Percentiles rank a stretch among this genome's conserved stretches.
Evolutionary conservation across 1,140 invertebrate species (phyloP).

Genomic region (Diuraphis noxia): DNA sequence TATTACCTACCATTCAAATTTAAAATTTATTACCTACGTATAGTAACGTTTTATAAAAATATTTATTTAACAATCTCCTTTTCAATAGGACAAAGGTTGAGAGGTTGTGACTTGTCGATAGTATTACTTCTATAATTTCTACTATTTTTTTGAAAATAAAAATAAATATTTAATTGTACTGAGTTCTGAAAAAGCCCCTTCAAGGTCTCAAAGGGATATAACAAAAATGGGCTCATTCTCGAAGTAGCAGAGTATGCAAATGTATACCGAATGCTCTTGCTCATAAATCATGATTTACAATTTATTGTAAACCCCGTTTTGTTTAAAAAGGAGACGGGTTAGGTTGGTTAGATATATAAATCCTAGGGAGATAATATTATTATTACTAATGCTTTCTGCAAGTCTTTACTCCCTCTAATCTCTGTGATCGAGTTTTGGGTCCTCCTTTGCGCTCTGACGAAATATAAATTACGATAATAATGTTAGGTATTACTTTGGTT

Average conservation of each 20-base stretch:
- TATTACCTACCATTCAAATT: too few relatives aligned
- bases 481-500: not conserved
- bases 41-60: not conserved
- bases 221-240: not conserved
- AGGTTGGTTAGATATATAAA: not conserved
- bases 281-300: not conserved
- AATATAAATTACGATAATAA: not conserved
- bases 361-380: not conserved
- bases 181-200: not conserved
- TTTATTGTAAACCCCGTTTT: not conserved
- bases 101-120: not conserved
- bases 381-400: not conserved
- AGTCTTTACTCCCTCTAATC: not conserved
- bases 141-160: not conserved
- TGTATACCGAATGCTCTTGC: not conserved
- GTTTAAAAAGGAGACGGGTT: not conserved
- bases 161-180: not conserved
- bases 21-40: not conserved
- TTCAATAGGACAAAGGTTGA: not conserved
- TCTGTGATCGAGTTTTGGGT: not conserved
- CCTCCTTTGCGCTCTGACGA: not conserved
- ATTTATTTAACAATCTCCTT: not conserved
- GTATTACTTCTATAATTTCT: not conserved
- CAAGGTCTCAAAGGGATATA: not conserved
- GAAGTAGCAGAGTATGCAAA: not conserved